Percentiles rank a stretch among this genome's conserved stretches.
Conservation (phyloP, 2,888 invertebrate genomes). For the Liposcelis brunnea region DNA sequence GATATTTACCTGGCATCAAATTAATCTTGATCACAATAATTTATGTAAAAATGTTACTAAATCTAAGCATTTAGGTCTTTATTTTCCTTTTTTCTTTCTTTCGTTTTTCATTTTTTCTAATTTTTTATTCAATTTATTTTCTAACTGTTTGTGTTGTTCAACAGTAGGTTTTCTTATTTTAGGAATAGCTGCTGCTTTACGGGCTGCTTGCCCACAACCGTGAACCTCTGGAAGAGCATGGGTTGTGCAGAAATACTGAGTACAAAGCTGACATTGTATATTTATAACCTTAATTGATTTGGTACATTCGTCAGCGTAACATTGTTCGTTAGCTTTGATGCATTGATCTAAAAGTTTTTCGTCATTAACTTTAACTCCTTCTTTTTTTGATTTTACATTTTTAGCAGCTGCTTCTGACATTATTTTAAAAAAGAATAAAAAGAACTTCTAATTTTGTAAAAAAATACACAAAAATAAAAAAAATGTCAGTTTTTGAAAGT, state of each 20-base stretch:
- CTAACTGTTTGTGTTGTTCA: slow-evolving; percentile 1
- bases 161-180: background rate
- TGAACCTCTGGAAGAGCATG: slow-evolving; percentile 1
- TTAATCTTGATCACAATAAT: no score
- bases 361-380: background rate
- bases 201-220: slow-evolving; percentile 2
- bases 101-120: slow-evolving; percentile 7
- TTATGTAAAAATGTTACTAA: no score
- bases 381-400: background rate
- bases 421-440: background rate
- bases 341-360: slow-evolving; percentile 1
- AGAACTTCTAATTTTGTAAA: slow-evolving; percentile 2
- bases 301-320: background rate
- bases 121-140: slow-evolving; percentile 3
- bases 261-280: background rate
- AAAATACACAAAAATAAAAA: background rate
- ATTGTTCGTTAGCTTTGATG: background rate
- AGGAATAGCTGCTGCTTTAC: slow-evolving; percentile 3
- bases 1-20: no score
- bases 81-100: slow-evolving; percentile 1
- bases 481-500: no score
- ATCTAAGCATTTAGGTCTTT: no score
- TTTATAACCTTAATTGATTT: slow-evolving; percentile 3
- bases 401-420: background rate
- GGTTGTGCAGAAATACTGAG: background rate